A percentile compares a stretch with the other conserved stretches of the same genome.
Conservation (phyloP, 2,888 invertebrate genomes). For the Apantesis nais region DNA sequence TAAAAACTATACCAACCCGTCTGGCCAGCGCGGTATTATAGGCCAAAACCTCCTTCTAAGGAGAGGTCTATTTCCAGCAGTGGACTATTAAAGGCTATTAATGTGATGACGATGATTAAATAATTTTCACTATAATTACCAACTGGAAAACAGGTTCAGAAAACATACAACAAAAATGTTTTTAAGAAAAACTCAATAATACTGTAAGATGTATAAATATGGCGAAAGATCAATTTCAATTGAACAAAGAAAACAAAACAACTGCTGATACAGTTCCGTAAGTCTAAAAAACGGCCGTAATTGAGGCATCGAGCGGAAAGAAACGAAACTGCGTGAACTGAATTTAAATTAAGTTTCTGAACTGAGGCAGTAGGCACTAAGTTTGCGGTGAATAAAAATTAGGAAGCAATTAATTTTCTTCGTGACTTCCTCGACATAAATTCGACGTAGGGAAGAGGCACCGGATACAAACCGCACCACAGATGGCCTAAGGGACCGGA, state of each 20-base stretch:
- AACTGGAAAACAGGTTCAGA: not conserved
- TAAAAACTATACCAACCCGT: too few species aligned
- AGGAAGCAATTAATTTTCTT: conserved; percentile 37
- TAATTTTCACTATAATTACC: not conserved
- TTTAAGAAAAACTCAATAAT: not conserved
- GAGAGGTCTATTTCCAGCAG: too few species aligned
- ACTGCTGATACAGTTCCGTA: conserved; percentile 22
- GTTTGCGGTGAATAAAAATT: conserved; percentile 48
- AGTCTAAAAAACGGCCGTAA: conserved; percentile 21
- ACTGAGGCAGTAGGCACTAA: conserved; percentile 34
- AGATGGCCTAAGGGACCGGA: conserved; percentile 29
- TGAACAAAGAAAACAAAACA: conserved; percentile 15
- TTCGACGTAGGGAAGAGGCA: conserved; percentile 40
- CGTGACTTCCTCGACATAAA: conserved; percentile 44
- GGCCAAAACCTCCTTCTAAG: too few species aligned
- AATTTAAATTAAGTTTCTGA: conserved; percentile 44
- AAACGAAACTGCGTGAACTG: conserved; percentile 41
- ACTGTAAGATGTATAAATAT: not conserved
- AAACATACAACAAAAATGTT: not conserved
- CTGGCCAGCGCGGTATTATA: too few species aligned
- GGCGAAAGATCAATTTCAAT: not conserved
- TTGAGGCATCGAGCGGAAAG: conserved; percentile 39
- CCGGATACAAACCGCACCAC: conserved; percentile 31
- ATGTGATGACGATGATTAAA: too few species aligned
- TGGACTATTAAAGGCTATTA: too few species aligned